These are phyloP conservation scores for Thripadectes ignobilis DNA, from an alignment of 2,797 vertebrate genomes.

Conservation along the genomic window DNA sequence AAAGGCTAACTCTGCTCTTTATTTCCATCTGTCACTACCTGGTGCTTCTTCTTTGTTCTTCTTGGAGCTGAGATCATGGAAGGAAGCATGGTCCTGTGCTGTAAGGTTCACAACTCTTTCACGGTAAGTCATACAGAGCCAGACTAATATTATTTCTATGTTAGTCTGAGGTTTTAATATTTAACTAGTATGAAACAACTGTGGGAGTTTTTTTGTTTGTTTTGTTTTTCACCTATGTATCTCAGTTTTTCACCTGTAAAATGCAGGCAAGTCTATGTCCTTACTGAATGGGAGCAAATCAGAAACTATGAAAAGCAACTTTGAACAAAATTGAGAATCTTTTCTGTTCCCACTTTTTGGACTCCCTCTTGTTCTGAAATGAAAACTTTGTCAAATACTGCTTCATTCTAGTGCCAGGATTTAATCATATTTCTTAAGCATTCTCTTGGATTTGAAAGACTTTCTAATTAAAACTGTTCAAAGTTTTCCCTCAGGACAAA, in stretches of 20 bases:
- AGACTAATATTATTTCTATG: not conserved
- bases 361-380: not conserved
- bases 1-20: not conserved
- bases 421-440: slow-evolving; percentile 18
- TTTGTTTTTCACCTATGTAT: not conserved
- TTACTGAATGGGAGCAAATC: not conserved
- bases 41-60: not conserved
- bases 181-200: not conserved
- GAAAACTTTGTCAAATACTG: not conserved
- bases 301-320: not conserved
- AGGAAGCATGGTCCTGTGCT: not conserved
- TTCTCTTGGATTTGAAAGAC: slow-evolving; percentile 4
- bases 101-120: not conserved
- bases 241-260: not conserved
- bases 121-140: not conserved
- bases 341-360: not conserved
- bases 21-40: not conserved
- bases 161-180: not conserved
- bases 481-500: slow-evolving; percentile 17
- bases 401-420: not conserved
- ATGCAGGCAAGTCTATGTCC: not conserved
- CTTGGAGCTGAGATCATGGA: not conserved
- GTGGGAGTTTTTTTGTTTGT: fast-evolving
- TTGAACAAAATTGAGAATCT: not conserved
- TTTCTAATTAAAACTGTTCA: slow-evolving; percentile 26